phyloP scores from a whole-genome alignment of 2,797 vertebrate species.

The Tragopan temminckii region DNA sequence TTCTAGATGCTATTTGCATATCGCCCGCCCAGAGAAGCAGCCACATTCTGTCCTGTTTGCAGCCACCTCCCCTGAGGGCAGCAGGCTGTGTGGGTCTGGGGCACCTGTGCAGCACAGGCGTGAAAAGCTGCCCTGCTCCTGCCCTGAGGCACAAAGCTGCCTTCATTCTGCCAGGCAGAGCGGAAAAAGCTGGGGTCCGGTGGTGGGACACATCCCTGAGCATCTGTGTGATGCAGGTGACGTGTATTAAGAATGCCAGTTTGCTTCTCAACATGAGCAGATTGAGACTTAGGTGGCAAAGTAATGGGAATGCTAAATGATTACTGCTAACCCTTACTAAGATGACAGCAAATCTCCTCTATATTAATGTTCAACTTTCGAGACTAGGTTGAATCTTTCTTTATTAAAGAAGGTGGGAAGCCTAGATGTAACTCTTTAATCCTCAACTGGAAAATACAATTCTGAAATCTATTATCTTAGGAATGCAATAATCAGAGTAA shows the following conservation, averaged over 20 bases:
- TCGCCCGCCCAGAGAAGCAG: not conserved
- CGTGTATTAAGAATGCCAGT: not conserved
- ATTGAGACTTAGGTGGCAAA: conserved; percentile 71
- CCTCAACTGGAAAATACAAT: conserved; percentile 79
- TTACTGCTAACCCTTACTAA: conserved; percentile 72
- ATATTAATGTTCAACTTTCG: conserved; percentile 77
- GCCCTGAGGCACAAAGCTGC: conserved; percentile 33
- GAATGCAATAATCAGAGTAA: conserved; percentile 76
- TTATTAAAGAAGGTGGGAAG: conserved; percentile 76
- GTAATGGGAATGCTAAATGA: conserved; percentile 72
- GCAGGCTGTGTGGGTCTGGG: not conserved
- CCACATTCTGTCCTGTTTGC: not conserved
- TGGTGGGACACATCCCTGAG: not conserved
- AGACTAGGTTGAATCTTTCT: conserved; percentile 70
- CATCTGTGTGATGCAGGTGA: not conserved
- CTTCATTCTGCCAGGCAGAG: conserved; percentile 37
- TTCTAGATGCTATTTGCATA: not conserved
- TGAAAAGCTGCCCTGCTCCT: conserved; percentile 39
- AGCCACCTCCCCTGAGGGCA: not conserved
- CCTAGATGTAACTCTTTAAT: conserved; percentile 79
- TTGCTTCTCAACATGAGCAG: conserved; percentile 27
- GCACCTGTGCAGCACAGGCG: not conserved
- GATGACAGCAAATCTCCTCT: conserved; percentile 72
- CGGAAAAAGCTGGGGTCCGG: conserved; percentile 15
- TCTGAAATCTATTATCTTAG: conserved; percentile 79